Base-by-base conservation (phyloP, 2,797 vertebrate species). In the Psittacula echo region DNA sequence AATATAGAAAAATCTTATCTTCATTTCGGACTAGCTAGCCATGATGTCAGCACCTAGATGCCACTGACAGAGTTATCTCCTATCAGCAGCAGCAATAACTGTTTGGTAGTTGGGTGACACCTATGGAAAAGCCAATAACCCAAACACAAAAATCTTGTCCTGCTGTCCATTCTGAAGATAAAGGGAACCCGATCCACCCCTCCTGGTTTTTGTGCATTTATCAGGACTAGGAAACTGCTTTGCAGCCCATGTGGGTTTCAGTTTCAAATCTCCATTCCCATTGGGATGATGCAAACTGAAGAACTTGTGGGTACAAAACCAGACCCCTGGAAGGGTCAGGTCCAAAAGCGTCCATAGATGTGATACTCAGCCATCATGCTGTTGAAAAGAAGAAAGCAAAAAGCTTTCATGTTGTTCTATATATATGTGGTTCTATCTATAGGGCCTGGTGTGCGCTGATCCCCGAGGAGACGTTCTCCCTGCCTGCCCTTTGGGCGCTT, bases 401-500 rank as follows among this genome's bases (percentile, higher is more conserved):
- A 95, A 14, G 90, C 97, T 97, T 97, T 97, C 95, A 89, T 96
- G 97, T 94, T 44, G 64, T 96, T 96, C 97, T 98, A 97, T 98
- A 98, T 98, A 97, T 98, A 98, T 41, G 77, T 23, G 45, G 89
- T 56, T 94, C 97, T 97, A 97, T 97, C 95, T 86, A 11, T 37
- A 60, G 95, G 80, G 78, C 66, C 48, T 67, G 96, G 97, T 95
- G 96, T 96, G 97, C 12, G 79, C 97, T 97, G 98, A 98, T 97
- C 95, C 95, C 96, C 51, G 67, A 88, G 50, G 95, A 94, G 98
- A 75, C 95, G 97, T 97, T 96, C 96, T 97, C 98, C 98, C 98
- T 98, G 98, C 98, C 98, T 98, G 98, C 98, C 98, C 98, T 98
- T 96, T 97, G 98, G 97, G 98, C 97, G 97, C 98, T 99, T 99